Evolutionary conservation across 2,797 vertebrate species (phyloP), one percentile per base, ranked within the genome.

Genomic region (Steatocranus sp.): DNA sequence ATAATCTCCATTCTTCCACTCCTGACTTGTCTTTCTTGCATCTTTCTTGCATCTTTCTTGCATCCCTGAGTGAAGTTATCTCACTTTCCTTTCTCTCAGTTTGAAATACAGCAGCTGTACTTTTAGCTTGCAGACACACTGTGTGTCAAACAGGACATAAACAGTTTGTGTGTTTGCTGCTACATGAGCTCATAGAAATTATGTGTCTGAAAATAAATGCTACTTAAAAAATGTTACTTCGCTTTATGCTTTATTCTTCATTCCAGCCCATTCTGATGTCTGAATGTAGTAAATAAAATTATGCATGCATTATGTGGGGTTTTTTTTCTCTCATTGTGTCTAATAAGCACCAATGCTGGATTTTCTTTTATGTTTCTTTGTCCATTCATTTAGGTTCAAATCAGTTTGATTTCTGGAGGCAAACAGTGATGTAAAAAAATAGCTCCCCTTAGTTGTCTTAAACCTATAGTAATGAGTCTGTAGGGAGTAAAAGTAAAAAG

Each of bases 161-260:
- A 9, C n/a, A 23, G 61, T 23, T 66, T 66, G 61, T 20, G 12
- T 23, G 61, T 66, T 66, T 66, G 36, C 61, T 41, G 34, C 34
- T 6, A 9, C 0, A 41, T 9, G 34, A 41, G 1, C 61, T 23
- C 5, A 23, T 0, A 23, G n/a, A 41, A 0, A 66, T 6, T 0
- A 23, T 66, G n/a, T 0, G 25, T 23, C 41, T 41, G 5, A 66
- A 66, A 66, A 23, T 41, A 66, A 41, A 9, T 66, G 12, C 1
- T 20, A 41, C 12, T 66, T 41, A n/a, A 66, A 41, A 63, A 41
- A 15, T 15, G 3, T 66, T 41, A 41, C 56, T 23, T 66, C 0
- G 2, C 36, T 15, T 15, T n/a, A 34, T 34, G 6, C 30, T 34
- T 34, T 2, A 61, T 61, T n/a, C 30, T 34, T n/a, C 14, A 41